A percentile compares a stretch with the other conserved stretches of the same genome.
These are phyloP conservation scores for Alethe castanea DNA, from an alignment of 2,113 vertebrate genomes.

Conservation along the genomic window DNA sequence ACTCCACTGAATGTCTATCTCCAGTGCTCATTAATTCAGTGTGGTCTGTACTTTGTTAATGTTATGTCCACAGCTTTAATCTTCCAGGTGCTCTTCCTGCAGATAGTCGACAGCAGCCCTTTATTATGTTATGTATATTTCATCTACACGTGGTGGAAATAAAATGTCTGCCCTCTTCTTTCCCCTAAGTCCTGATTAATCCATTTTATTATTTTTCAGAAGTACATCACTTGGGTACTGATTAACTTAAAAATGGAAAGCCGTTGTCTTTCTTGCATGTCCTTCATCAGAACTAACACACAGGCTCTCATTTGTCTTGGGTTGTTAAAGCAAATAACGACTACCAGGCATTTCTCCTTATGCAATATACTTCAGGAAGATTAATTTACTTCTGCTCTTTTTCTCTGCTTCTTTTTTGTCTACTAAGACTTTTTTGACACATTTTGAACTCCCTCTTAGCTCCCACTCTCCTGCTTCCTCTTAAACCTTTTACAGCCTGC, in stretches of 20 bases:
- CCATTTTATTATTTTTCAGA: conserved; percentile 89
- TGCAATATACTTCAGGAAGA: conserved; percentile 80
- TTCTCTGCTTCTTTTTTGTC: conserved; percentile 77
- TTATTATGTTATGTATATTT: conserved; percentile 88
- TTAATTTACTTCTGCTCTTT: conserved; percentile 80
- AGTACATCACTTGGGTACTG: conserved; percentile 84
- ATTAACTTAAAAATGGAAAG: conserved; percentile 93
- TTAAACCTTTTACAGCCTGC: not conserved
- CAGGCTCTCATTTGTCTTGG: conserved; percentile 84
- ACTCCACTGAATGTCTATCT: conserved; percentile 90
- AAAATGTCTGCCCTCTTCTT: conserved; percentile 76
- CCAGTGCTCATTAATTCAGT: conserved; percentile 91
- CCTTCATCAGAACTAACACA: conserved; percentile 84
- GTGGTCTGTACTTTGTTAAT: conserved; percentile 88
- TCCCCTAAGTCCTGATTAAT: conserved; percentile 85
- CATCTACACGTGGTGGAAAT: conserved; percentile 77
- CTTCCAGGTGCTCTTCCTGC: conserved; percentile 84
- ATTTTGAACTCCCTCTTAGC: conserved; percentile 63
- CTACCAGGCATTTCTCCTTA: conserved; percentile 78
- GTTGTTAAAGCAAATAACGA: conserved; percentile 88
- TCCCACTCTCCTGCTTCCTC: not conserved
- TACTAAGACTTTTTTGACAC: conserved; percentile 70
- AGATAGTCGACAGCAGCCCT: conserved; percentile 76
- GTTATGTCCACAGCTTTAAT: conserved; percentile 88
- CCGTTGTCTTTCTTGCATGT: conserved; percentile 81